A percentile compares a stretch with the other conserved stretches of the same genome.
phyloP scores from a whole-genome alignment of 2,113 vertebrate genomes.

The Ranitomeya variabilis region DNA sequence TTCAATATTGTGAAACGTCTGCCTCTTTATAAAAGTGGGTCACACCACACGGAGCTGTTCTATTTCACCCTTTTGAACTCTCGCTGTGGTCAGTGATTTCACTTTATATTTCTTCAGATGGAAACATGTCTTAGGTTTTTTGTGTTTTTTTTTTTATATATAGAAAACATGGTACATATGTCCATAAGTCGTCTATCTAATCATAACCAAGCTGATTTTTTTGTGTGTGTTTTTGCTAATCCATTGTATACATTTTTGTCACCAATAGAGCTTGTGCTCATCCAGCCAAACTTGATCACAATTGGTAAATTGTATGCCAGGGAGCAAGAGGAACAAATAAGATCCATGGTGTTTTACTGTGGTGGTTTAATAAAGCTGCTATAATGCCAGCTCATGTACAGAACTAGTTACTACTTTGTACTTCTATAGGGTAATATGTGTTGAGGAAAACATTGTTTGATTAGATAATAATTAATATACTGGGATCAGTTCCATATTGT shows the following conservation, averaged over 20 bases:
- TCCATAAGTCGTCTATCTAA: background rate
- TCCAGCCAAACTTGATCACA: background rate
- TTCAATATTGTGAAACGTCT: background rate
- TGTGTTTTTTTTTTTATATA: background rate
- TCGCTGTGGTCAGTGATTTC: background rate
- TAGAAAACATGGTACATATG: background rate
- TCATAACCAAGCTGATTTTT: background rate
- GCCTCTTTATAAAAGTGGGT: background rate
- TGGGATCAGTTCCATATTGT: background rate
- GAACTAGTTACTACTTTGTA: conserved; percentile 52
- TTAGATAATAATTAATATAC: background rate
- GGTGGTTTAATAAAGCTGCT: conserved; percentile 67
- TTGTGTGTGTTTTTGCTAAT: background rate
- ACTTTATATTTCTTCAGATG: background rate
- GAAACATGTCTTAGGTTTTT: no score
- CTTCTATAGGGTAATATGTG: background rate
- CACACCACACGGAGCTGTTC: background rate
- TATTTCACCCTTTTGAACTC: background rate
- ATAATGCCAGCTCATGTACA: conserved; percentile 59
- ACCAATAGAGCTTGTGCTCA: background rate
- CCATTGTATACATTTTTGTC: background rate
- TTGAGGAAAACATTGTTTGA: background rate
- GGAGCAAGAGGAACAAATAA: conserved; percentile 61
- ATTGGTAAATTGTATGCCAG: background rate
- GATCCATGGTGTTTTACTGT: conserved; percentile 18